These are phyloP conservation scores for Anthophora plumipes DNA, from an alignment of 2,888 invertebrate species.

Conservation along the genomic window DNA sequence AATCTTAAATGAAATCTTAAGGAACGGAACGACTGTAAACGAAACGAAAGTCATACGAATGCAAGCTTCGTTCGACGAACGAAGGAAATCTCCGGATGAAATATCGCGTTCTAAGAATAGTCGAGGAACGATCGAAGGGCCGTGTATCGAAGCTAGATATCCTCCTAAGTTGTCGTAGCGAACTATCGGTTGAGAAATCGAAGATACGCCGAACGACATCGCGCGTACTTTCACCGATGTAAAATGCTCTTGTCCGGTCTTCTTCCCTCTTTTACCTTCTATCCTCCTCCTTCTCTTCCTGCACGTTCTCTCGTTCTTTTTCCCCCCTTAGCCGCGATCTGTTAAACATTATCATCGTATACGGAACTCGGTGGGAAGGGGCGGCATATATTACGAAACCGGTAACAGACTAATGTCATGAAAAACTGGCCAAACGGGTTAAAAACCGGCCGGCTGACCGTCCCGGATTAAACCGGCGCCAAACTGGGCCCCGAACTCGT, in stretches of 20 bases:
- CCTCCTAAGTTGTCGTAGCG: not conserved
- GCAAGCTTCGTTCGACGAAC: not conserved
- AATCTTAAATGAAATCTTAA: slow-evolving; percentile 20
- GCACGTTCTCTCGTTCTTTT: slow-evolving; percentile 16
- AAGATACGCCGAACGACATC: slow-evolving; percentile 36
- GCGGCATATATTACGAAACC: slow-evolving; percentile 72
- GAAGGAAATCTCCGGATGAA: not conserved
- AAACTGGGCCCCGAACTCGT: slow-evolving; percentile 65
- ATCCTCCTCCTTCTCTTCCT: not conserved
- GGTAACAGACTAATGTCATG: slow-evolving; percentile 72
- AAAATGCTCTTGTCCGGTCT: slow-evolving; percentile 33
- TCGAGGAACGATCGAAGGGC: slow-evolving; percentile 11
- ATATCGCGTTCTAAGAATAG: not conserved
- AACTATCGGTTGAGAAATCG: slow-evolving; percentile 41
- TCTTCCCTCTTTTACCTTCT: slow-evolving; percentile 24
- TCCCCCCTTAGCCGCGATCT: slow-evolving; percentile 46
- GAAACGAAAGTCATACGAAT: not conserved
- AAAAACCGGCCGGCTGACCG: slow-evolving; percentile 71
- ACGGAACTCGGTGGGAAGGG: slow-evolving; percentile 64
- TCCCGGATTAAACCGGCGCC: slow-evolving; percentile 66
- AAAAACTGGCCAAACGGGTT: slow-evolving; percentile 73
- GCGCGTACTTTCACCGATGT: slow-evolving; percentile 45
- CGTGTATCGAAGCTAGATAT: slow-evolving; percentile 1
- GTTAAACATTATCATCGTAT: slow-evolving; percentile 70
- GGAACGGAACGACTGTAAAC: slow-evolving; percentile 7